These are phyloP conservation scores for Phasia obesa DNA, from an alignment of 2,888 invertebrate genomes.

Conservation along the genomic window DNA sequence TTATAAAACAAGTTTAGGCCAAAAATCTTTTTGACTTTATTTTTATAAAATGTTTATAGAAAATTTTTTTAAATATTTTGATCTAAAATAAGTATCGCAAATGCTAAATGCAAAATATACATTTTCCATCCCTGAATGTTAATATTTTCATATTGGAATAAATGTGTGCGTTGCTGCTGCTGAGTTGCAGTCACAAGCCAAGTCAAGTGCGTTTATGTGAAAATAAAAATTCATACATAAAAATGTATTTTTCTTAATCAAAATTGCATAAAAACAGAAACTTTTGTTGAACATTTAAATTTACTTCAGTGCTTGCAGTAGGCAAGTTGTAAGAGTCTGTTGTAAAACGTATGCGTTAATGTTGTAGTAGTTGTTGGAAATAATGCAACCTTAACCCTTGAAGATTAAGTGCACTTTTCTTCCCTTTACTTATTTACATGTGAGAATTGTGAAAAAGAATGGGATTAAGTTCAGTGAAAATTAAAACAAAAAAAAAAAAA, in stretches of 20 bases:
- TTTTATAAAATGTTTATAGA: too few relatives aligned
- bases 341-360: conserved; percentile 9
- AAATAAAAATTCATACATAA: conserved; percentile 21
- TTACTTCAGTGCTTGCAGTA: conserved; percentile 13
- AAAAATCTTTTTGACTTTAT: too few relatives aligned
- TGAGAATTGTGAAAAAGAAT: neutral
- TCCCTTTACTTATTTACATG: conserved; percentile 8
- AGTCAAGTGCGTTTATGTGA: neutral
- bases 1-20: too few relatives aligned
- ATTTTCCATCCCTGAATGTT: neutral
- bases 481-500: conserved; percentile 2
- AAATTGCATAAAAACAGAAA: conserved; percentile 53
- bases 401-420: conserved; percentile 15
- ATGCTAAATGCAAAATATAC: too few relatives aligned
- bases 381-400: conserved; percentile 67
- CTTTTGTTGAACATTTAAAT: conserved; percentile 44
- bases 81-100: too few relatives aligned
- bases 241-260: conserved; percentile 61
- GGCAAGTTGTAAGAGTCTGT: neutral
- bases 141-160: neutral
- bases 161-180: conserved; percentile 7
- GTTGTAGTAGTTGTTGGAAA: conserved; percentile 25
- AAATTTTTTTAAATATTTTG: too few relatives aligned
- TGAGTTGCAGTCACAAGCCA: neutral
- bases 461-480: conserved; percentile 11